phyloP scores from a whole-genome alignment of 2,113 vertebrate genomes.

The Rhodinocichla rosea region DNA sequence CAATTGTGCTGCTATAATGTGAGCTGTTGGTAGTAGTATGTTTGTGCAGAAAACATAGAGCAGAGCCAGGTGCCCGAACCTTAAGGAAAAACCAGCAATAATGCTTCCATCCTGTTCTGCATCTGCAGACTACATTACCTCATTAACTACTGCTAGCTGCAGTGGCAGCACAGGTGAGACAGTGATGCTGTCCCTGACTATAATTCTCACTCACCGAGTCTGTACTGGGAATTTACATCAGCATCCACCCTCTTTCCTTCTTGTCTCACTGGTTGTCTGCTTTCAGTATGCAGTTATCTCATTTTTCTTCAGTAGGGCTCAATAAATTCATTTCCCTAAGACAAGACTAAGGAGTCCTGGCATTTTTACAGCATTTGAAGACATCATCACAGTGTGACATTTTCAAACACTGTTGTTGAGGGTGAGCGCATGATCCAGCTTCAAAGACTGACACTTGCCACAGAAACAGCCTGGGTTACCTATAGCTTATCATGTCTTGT shows the following conservation, averaged over 20 bases:
- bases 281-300: neutral
- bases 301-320: neutral
- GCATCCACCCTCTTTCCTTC: neutral
- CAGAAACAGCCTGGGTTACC: neutral
- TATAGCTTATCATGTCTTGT: neutral
- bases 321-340: neutral
- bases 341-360: neutral
- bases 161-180: neutral
- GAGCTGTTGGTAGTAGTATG: neutral
- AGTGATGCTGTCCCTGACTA: neutral
- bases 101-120: neutral
- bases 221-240: neutral
- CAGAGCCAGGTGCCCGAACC: neutral
- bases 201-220: neutral
- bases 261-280: neutral
- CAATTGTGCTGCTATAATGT: neutral
- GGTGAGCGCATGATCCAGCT: neutral
- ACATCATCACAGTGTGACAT: neutral
- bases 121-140: neutral
- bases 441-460: neutral
- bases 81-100: conserved; percentile 2
- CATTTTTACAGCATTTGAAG: neutral
- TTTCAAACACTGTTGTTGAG: neutral
- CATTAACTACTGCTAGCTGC: neutral
- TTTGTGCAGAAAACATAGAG: neutral